Conservation (phyloP, 2,113 vertebrate species). For the Prinia subflava region DNA sequence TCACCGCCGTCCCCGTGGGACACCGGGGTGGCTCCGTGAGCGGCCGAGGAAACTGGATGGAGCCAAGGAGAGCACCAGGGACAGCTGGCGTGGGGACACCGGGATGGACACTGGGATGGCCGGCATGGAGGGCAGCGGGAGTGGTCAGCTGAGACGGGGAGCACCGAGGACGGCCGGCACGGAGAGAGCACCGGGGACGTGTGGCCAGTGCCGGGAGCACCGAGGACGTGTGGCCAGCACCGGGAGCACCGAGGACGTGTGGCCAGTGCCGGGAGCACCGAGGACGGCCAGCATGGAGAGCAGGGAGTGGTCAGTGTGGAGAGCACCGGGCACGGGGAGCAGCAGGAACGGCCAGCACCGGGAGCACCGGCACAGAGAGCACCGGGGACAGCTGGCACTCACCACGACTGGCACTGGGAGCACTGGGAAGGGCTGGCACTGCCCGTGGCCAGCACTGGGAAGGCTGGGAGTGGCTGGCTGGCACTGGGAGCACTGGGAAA, state of each 20-base stretch:
- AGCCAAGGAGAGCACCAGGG: not conserved
- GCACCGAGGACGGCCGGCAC: not conserved
- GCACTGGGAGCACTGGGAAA: not conserved
- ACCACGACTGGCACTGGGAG: not conserved
- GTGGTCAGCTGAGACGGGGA: not conserved
- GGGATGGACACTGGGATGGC: not conserved
- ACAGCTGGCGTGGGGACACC: not conserved
- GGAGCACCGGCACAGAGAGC: not conserved
- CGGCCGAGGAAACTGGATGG: not conserved
- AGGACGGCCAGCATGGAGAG: not conserved
- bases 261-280: too few species aligned
- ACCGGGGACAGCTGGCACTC: not conserved
- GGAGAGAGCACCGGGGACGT: too few species aligned
- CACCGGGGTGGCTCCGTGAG: fast-evolving
- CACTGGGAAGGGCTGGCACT: not conserved
- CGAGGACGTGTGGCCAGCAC: too few species aligned
- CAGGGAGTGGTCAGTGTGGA: not conserved
- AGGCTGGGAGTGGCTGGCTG: not conserved
- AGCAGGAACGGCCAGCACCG: fast-evolving
- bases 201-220: not conserved
- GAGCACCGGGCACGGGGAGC: not conserved
- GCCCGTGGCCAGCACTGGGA: not conserved
- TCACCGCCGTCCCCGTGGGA: not conserved
- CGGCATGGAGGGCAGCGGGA: not conserved
- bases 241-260: not conserved